phyloP scores from a whole-genome alignment of 2,888 invertebrate species.

The Sericinus montela region DNA sequence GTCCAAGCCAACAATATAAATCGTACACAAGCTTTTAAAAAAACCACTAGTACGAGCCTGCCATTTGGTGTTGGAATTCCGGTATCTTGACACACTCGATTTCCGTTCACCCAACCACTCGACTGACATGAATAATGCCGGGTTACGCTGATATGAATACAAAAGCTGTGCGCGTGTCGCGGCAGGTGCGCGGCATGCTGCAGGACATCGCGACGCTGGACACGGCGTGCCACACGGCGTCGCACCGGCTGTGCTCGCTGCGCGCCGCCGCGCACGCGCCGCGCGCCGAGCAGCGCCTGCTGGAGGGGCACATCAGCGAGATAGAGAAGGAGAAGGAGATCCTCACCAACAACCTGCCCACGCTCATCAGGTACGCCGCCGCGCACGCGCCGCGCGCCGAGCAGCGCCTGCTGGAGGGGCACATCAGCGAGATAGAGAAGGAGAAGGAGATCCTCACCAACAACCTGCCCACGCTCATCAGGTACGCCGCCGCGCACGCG shows the following conservation, averaged over 20 bases:
- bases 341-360: slow-evolving; percentile 88
- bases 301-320: slow-evolving; percentile 88
- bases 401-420: slow-evolving; percentile 86
- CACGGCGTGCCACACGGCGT: slow-evolving; percentile 91
- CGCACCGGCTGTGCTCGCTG: slow-evolving; percentile 83
- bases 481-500: slow-evolving; percentile 32
- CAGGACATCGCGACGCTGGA: slow-evolving; percentile 95
- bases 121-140: too few relatives aligned
- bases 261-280: slow-evolving; percentile 43
- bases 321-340: slow-evolving; percentile 90
- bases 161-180: too few relatives aligned
- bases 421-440: slow-evolving; percentile 89
- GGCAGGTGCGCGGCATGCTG: slow-evolving; percentile 89
- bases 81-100: too few relatives aligned
- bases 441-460: slow-evolving; percentile 90
- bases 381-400: slow-evolving; percentile 72
- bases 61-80: too few relatives aligned
- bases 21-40: too few relatives aligned
- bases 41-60: too few relatives aligned
- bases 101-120: too few relatives aligned
- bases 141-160: too few relatives aligned
- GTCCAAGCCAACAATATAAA: too few relatives aligned
- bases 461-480: slow-evolving; percentile 87
- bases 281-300: slow-evolving; percentile 86
- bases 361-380: slow-evolving; percentile 77